phyloP scores from a whole-genome alignment of 2,888 invertebrate genomes.

The Drosophila mimetica region DNA sequence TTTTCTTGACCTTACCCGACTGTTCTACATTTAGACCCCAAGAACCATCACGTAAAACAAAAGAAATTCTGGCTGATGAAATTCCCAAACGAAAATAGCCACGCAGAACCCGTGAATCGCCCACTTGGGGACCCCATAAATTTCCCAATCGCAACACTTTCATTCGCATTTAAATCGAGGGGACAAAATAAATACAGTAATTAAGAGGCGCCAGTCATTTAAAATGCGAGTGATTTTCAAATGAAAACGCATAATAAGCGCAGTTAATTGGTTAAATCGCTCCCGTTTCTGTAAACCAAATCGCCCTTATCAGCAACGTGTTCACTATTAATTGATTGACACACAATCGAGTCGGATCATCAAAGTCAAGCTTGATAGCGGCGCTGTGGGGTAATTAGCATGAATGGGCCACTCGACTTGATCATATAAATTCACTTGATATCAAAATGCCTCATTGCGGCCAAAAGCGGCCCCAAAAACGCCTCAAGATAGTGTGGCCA shows the following conservation, averaged over 20 bases:
- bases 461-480: conserved; percentile 11
- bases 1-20: conserved; percentile 49
- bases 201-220: conserved; percentile 46
- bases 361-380: conserved; percentile 41
- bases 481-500: neutral
- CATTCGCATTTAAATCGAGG: conserved; percentile 27
- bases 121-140: conserved; percentile 14
- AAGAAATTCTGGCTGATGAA: conserved; percentile 54
- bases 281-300: conserved; percentile 18
- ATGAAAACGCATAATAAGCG: conserved; percentile 20
- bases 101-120: conserved; percentile 26
- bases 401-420: conserved; percentile 43
- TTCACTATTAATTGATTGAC: conserved; percentile 58
- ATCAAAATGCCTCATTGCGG: conserved; percentile 25
- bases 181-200: conserved; percentile 36
- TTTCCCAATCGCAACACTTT: conserved; percentile 25
- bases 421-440: conserved; percentile 31
- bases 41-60: conserved; percentile 15
- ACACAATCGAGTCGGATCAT: conserved; percentile 44
- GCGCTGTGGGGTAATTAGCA: conserved; percentile 38
- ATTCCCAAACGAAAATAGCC: conserved; percentile 37
- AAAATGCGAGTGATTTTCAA: conserved; percentile 45
- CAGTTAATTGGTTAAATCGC: conserved; percentile 20
- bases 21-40: conserved; percentile 29
- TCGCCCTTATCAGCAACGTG: conserved; percentile 58